A percentile compares a stretch with the other conserved stretches of the same genome.
These are phyloP conservation scores for Oreocharis arfaki DNA, from an alignment of 2,113 vertebrate genomes.

Conservation along the genomic window DNA sequence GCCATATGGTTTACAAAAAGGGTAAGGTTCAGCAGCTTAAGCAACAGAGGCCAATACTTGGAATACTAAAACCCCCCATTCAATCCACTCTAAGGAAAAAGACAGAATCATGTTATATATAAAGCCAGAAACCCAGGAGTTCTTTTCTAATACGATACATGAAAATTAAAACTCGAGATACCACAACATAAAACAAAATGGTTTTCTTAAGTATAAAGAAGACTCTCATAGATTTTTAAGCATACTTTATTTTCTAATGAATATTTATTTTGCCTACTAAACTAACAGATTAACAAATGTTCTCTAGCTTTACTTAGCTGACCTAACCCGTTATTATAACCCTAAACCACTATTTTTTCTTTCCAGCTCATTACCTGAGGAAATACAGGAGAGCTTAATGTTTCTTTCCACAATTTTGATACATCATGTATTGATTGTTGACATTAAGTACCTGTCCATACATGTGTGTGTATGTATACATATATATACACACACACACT, in stretches of 20 bases:
- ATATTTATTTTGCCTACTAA: neutral
- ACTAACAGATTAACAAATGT: neutral
- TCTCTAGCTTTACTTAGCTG: neutral
- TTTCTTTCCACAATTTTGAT: neutral
- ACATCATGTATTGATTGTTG: neutral
- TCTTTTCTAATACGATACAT: neutral
- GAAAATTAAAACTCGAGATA: neutral
- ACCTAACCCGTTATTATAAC: neutral
- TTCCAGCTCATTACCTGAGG: neutral
- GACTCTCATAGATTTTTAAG: neutral
- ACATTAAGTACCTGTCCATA: neutral
- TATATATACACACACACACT: fast-evolving
- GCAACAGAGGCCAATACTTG: neutral
- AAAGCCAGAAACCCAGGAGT: neutral
- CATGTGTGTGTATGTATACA: too few species aligned
- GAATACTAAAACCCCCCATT: neutral
- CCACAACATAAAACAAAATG: neutral
- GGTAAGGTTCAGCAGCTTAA: neutral
- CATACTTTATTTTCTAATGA: neutral
- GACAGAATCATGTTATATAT: neutral
- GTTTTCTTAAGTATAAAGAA: neutral
- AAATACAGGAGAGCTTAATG: neutral
- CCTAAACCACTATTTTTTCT: neutral
- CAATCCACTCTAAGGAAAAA: neutral
- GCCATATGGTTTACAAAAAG: neutral